Percentiles rank a stretch among this genome's conserved stretches.
phyloP scores from a whole-genome alignment of 2,888 invertebrate species.

The Chloroclysta siterata region DNA sequence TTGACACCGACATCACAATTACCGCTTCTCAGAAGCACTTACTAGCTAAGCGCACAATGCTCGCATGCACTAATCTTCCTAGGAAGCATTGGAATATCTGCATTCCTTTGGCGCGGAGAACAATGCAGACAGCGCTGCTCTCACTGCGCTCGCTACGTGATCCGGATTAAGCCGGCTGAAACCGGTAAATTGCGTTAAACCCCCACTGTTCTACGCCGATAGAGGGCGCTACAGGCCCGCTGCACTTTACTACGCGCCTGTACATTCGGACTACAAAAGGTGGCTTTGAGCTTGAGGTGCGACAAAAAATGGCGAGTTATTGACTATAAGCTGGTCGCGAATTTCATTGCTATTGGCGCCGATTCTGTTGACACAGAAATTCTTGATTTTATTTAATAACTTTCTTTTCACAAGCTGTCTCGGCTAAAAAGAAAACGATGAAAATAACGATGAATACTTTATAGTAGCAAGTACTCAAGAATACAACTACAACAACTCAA shows the following conservation, averaged over 20 bases:
- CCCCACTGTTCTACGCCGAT: conserved; percentile 56
- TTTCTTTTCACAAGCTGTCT: too few relatives aligned
- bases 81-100: conserved; percentile 32
- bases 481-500: too few relatives aligned
- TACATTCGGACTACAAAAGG: conserved; percentile 28
- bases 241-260: conserved; percentile 49
- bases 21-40: too few relatives aligned
- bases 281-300: neutral
- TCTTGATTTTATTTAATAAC: too few relatives aligned
- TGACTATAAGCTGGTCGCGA: neutral
- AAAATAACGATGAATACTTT: too few relatives aligned
- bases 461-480: too few relatives aligned
- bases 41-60: conserved; percentile 1
- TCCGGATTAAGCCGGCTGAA: conserved; percentile 53
- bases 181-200: conserved; percentile 60
- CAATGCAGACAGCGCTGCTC: conserved; percentile 39
- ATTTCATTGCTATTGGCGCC: too few relatives aligned
- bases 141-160: conserved; percentile 36
- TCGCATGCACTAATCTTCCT: conserved; percentile 14
- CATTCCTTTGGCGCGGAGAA: conserved; percentile 41
- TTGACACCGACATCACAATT: neutral
- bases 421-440: too few relatives aligned
- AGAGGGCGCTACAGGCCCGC: conserved; percentile 47
- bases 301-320: conserved; percentile 15
- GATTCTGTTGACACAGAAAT: too few relatives aligned